Evolutionary conservation across 2,113 vertebrate species (phyloP), one percentile per base, ranked within the genome.

Genomic region (Pimephales promelas): DNA sequence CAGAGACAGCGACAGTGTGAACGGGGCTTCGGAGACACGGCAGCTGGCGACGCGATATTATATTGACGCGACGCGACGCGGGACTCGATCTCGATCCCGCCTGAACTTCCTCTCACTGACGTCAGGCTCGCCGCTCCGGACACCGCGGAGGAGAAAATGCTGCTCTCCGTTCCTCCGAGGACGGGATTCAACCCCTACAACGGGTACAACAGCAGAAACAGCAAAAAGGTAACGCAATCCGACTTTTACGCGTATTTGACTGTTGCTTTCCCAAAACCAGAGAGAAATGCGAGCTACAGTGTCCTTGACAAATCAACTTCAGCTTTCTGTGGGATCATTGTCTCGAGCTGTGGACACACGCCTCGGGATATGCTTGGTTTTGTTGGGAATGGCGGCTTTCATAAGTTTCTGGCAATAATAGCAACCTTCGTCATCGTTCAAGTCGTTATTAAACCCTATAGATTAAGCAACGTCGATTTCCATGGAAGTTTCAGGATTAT

Each of bases 161-260:
- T 98, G 94, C 95, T 98, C 92, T 98, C 96, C 91, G 96, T 97
- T 90, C 95, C 95, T 94, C 94, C 96, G 92, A 96, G 97, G 94
- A 94, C 96, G 92, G 96, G 95, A 91, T 93, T 97, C 94, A 95
- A 96, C 89, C 94, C 96, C 81, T 97, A 97, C 93, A 92, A 87
- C 93, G 95, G 95, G 90, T 97, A 95, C 90, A 95, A 93, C 94
- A 95, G 91, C 94, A 94, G 94, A 91, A 96, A 94, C 95, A 94
- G 93, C 93, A 98, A 95, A 92, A 97, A 98, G 97, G 97, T 98
- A 95, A 91, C 87, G 64, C 88, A 89, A 31, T 47, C 52, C 56
- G 83, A 83, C 57, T 89, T 88, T 73, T 82, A 78, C 71, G 57
- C 83, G 71, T 81, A 84, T 59, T 88, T 34, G 86, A 84, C 72